phyloP scores from a whole-genome alignment of 2,888 invertebrate genomes.

The Drosophila eohydei region DNA sequence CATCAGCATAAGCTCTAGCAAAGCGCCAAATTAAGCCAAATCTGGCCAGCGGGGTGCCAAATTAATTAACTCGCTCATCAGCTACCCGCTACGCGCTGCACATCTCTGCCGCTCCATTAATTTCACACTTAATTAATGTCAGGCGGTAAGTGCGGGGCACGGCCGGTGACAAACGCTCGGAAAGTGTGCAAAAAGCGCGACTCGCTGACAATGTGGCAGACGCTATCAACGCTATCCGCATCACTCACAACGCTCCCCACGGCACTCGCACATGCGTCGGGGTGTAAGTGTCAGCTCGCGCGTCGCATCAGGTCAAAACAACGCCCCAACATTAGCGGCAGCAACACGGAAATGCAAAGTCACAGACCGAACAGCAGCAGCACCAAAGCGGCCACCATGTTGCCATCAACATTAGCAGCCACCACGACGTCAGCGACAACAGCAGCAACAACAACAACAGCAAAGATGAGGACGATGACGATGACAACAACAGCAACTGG shows the following conservation, averaged over 20 bases:
- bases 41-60: constrained; percentile 42
- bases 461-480: background rate
- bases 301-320: constrained; percentile 52
- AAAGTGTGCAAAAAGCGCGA: constrained; percentile 51
- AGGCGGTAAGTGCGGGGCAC: constrained; percentile 54
- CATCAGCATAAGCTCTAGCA: constrained; percentile 1
- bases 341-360: constrained; percentile 73
- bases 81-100: constrained; percentile 8
- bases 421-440: constrained; percentile 41
- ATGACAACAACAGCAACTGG: constrained; percentile 23
- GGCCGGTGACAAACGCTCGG: constrained; percentile 36
- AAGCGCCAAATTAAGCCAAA: constrained; percentile 34
- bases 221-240: constrained; percentile 65
- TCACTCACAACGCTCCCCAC: constrained; percentile 54
- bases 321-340: constrained; percentile 44
- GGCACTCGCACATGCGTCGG: constrained; percentile 28
- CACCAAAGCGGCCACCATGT: constrained; percentile 59
- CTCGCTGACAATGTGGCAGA: constrained; percentile 67
- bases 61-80: constrained; percentile 43
- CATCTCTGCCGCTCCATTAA: constrained; percentile 55
- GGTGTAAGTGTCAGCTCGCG: constrained; percentile 46
- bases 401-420: constrained; percentile 52
- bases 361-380: constrained; percentile 32
- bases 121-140: constrained; percentile 83
- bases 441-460: constrained; percentile 28